Evolutionary conservation across 1,140 invertebrate species (phyloP), one percentile per base, ranked within the genome.

Genomic region (Tetranychus cinnabarinus): DNA sequence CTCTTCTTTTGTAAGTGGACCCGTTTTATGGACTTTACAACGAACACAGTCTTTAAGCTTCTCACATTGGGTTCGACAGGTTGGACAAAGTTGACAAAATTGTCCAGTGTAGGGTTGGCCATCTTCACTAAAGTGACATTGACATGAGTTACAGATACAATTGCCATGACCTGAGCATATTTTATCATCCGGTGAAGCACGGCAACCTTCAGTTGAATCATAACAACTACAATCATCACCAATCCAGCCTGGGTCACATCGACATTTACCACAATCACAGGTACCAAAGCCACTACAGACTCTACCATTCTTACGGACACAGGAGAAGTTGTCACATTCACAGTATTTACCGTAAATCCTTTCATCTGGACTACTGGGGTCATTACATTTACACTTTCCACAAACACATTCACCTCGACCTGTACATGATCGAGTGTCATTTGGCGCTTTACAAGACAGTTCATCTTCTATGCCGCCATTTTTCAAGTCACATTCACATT

Each of bases 11-110:
- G 79, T 80, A 57, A 84, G 79, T 62, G 77, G 78, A 1, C 89
- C 90, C 13, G 50, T 85, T 56, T 83, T 61, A 71, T 89, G 89
- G 64, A 84, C 82, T 70, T 84, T 80, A 70, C 93, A 98, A 72
- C 92, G 82, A n/a, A 97, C 90, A 73, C 95, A 98, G 50, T 83
- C 79, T 69, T 84, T 86, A 66, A 91, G 81, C 67, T 93, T 86
- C 33, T 82, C 78, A 71, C 95, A 96, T 35, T 84, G 81, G 33
- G 82, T 83, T 5, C 83, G 82, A 72, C 90, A 95, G 0, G 85
- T 88, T 3, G 88, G 85, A 70, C 93, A 97, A 65, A 89, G 86
- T 68, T 97, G 88, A 74, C 96, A 99, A 46, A 45, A 58, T 58
- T 33, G 37, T 6, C 57, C 57, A 10, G 57, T 45, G 31, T 58